Base-by-base conservation (phyloP, 2,113 vertebrate genomes). In the Parus major region DNA sequence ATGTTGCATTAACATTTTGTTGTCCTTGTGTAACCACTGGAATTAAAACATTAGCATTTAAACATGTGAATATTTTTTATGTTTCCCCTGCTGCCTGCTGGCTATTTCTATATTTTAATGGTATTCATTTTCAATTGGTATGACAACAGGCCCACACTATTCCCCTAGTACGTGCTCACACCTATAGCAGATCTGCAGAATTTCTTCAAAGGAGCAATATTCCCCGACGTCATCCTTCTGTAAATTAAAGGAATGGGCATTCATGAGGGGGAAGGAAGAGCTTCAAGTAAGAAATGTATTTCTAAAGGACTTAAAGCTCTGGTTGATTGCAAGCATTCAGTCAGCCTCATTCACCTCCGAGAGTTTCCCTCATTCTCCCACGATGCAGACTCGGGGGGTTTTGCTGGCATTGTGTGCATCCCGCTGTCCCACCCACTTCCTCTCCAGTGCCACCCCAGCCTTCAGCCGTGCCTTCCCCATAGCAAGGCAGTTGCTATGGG, bases 31-130 rank as follows among this genome's bases (percentile, higher is more conserved):
- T 96, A 97, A 96, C 53, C 91, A 88, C 95, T 96, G 96, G 86
- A 97, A 97, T 97, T 95, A 97, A 98, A 98, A 98, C 97, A 98
- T 98, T 98, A 98, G 97, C 98, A 98, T 98, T 98, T 98, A 95
- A 96, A 96, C 68, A 92, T 91, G 90, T 93, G 93, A 96, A 68
- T 91, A 94, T 79, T 92, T 94, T 88, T 91, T 92, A 77, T 68
- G 85, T 96, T 63, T 86, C 86, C 82, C 89, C 92, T 66, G 57
- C 94, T 72, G 64, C 93, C 93, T 61, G 72, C 68, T 61, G 64
- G 85, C 91, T 52, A 5, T 93, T 94, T 68, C 82, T 73, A 12
- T 73, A 12, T 57, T 79, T 63, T 82, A 60, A 85, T 20, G 50
- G 15, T 89, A 28, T 44, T n/a, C 27, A 5, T 68, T 93, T 70